A percentile compares a stretch with the other conserved stretches of the same genome.
Evolutionary conservation across 2,888 invertebrate species (phyloP).

Genomic region (Gryllus longicercus): DNA sequence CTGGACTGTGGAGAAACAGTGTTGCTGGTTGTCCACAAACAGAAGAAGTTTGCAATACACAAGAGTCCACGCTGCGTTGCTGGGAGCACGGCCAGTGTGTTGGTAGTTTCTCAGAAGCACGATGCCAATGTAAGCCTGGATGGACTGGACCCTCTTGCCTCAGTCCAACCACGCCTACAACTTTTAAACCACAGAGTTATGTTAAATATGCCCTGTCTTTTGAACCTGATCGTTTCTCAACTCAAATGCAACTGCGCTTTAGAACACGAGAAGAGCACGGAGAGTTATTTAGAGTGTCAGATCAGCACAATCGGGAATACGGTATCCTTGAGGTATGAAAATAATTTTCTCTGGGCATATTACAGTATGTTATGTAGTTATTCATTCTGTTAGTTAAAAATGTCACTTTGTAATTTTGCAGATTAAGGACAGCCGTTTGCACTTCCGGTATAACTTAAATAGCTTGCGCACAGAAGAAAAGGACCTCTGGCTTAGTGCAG

Average conservation of each 20-base stretch:
- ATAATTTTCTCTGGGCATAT: neutral
- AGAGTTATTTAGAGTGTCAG: conserved; percentile 88
- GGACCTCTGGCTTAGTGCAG: conserved; percentile 84
- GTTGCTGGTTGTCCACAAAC: conserved; percentile 89
- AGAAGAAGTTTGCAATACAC: conserved; percentile 85
- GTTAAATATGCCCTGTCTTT: conserved; percentile 95
- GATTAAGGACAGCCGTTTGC: conserved; percentile 84
- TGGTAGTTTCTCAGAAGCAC: conserved; percentile 81
- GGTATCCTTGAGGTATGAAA: conserved; percentile 71
- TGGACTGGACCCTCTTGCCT: conserved; percentile 90
- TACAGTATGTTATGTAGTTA: neutral
- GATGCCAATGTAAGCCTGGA: conserved; percentile 93
- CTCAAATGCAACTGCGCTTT: conserved; percentile 89
- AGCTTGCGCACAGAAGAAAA: conserved; percentile 85
- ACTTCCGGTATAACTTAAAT: conserved; percentile 90
- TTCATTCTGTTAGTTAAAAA: neutral
- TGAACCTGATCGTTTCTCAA: conserved; percentile 87
- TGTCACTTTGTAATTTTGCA: conserved; percentile 45
- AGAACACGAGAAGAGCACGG: conserved; percentile 90
- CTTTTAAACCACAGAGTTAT: conserved; percentile 90
- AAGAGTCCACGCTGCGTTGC: conserved; percentile 79
- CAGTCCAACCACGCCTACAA: conserved; percentile 81
- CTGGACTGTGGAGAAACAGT: conserved; percentile 81
- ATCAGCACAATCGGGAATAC: conserved; percentile 91
- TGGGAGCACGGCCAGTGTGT: conserved; percentile 94